Evolutionary conservation across 1,140 invertebrate species (phyloP).

Genomic region (Lamellibrachia luymesi): DNA sequence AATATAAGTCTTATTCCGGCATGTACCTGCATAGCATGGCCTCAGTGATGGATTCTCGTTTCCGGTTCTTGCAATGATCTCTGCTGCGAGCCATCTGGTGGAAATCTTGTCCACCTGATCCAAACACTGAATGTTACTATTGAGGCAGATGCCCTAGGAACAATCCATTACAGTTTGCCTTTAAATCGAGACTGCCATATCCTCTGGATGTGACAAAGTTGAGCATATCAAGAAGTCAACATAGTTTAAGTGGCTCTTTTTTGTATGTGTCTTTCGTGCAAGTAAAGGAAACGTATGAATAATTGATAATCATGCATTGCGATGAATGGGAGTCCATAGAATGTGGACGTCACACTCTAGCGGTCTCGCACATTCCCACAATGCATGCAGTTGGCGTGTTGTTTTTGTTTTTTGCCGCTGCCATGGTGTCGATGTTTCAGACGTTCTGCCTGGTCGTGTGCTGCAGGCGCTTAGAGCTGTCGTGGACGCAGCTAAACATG

Average conservation of each 20-base stretch:
- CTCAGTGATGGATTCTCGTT: background rate
- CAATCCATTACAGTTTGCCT: background rate
- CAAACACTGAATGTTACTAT: background rate
- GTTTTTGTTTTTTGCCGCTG: constrained; percentile 1
- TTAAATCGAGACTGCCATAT: background rate
- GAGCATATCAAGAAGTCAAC: background rate
- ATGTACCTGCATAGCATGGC: background rate
- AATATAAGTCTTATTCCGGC: constrained; percentile 5
- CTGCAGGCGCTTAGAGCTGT: background rate
- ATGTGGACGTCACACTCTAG: background rate
- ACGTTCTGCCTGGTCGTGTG: background rate
- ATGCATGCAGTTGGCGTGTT: background rate
- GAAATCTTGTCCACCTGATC: background rate
- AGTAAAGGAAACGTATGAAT: constrained; percentile 5
- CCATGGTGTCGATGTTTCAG: background rate
- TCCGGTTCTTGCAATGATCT: background rate
- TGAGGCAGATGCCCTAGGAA: background rate
- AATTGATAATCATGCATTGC: constrained; percentile 1
- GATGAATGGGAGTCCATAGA: background rate
- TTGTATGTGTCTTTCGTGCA: background rate
- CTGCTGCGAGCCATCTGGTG: background rate
- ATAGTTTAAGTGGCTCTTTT: background rate
- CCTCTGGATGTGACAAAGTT: background rate
- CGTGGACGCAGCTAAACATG: background rate
- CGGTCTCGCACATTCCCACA: background rate